Conservation (phyloP, 2,113 vertebrate genomes). For the Eulemur macaco region DNA sequence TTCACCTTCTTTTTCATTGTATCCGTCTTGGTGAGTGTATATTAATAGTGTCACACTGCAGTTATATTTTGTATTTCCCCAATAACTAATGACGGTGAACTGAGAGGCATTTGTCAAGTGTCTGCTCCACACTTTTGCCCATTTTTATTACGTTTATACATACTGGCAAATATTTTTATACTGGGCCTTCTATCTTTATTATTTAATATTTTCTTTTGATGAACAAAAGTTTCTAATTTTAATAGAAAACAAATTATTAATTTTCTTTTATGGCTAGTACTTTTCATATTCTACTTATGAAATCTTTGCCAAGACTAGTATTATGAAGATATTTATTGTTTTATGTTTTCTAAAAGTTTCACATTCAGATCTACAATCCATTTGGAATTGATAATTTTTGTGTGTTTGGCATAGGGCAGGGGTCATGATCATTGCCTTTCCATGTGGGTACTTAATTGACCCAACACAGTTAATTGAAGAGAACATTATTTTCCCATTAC, state of each 20-base stretch:
- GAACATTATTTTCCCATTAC: not conserved
- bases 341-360: not conserved
- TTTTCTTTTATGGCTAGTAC: not conserved
- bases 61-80: not conserved
- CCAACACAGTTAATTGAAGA: not conserved
- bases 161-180: not conserved
- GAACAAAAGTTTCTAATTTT: not conserved
- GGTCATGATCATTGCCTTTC: not conserved
- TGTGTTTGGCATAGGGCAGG: not conserved
- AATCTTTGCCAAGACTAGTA: not conserved
- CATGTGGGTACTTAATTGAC: not conserved
- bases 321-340: not conserved
- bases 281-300: not conserved
- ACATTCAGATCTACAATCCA: too few species aligned
- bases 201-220: not conserved
- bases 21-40: not conserved
- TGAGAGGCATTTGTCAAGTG: not conserved
- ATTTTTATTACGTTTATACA: not conserved
- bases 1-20: not conserved
- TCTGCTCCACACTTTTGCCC: not conserved
- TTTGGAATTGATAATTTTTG: not conserved
- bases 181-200: not conserved
- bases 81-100: not conserved
- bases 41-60: not conserved
- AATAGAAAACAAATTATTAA: not conserved